phyloP scores from a whole-genome alignment of 2,113 vertebrate genomes.

The Pheucticus melanocephalus region DNA sequence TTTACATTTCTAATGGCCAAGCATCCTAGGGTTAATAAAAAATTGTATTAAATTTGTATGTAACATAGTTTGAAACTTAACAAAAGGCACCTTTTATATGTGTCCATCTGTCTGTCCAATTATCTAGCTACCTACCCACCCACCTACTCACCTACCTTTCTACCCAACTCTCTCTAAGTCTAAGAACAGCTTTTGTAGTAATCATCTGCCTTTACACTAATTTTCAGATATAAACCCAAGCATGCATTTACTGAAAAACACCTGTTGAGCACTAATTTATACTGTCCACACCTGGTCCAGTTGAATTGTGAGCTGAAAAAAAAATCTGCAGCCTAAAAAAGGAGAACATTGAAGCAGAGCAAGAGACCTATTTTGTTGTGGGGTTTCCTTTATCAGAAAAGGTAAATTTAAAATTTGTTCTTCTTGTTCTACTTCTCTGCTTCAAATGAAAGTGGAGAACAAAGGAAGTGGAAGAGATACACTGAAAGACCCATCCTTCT shows the following conservation, averaged over 20 bases:
- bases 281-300: not conserved
- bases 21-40: not conserved
- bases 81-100: not conserved
- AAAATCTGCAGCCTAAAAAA: not conserved
- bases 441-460: not conserved
- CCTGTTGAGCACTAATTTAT: not conserved
- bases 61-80: not conserved
- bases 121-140: not conserved
- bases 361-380: not conserved
- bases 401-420: not conserved
- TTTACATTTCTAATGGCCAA: not conserved
- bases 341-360: not conserved
- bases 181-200: not conserved
- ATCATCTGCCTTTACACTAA: not conserved
- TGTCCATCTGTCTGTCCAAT: not conserved
- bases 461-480: not conserved
- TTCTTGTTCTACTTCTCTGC: not conserved
- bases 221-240: not conserved
- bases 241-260: not conserved
- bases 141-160: not conserved
- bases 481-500: not conserved
- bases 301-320: not conserved
- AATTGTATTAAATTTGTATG: not conserved
- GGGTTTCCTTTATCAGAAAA: not conserved
- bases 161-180: not conserved